Evolutionary conservation across 2,888 invertebrate species (phyloP).

Genomic region (Notodromas monacha): DNA sequence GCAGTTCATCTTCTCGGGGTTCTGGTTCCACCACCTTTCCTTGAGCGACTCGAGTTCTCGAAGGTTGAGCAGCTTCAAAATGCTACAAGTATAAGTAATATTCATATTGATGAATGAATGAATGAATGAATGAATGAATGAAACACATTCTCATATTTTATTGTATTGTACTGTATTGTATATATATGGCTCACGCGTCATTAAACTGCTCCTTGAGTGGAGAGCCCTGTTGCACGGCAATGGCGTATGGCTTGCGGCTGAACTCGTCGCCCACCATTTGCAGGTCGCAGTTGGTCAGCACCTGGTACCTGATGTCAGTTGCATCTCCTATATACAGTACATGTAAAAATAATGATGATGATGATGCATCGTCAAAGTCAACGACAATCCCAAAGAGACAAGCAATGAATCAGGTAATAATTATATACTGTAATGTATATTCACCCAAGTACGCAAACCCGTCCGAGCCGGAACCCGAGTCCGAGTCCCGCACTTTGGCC

Average conservation of each 20-base stretch:
- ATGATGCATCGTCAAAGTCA: neutral
- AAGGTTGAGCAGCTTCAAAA: constrained; percentile 66
- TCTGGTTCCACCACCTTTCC: constrained; percentile 84
- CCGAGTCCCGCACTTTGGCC: constrained; percentile 29
- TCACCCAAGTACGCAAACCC: constrained; percentile 61
- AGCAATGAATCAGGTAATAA: no score
- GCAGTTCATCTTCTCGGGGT: constrained; percentile 30
- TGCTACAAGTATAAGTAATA: no score
- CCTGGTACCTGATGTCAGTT: constrained; percentile 51
- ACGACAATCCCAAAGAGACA: neutral
- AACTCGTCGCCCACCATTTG: constrained; percentile 85
- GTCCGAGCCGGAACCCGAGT: constrained; percentile 33
- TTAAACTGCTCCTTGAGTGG: constrained; percentile 75
- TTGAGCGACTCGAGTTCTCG: constrained; percentile 68
- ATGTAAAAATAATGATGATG: constrained; percentile 5
- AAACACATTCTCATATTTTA: no score
- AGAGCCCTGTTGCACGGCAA: constrained; percentile 83
- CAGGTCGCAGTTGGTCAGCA: constrained; percentile 51
- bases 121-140: no score
- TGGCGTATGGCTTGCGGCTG: constrained; percentile 80
- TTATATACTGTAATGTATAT: no score
- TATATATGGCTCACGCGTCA: constrained; percentile 54
- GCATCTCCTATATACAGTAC: constrained; percentile 32
- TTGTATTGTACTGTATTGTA: no score
- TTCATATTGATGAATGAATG: no score